These are phyloP conservation scores for Dione juno DNA, from an alignment of 2,888 invertebrate species.

Conservation along the genomic window DNA sequence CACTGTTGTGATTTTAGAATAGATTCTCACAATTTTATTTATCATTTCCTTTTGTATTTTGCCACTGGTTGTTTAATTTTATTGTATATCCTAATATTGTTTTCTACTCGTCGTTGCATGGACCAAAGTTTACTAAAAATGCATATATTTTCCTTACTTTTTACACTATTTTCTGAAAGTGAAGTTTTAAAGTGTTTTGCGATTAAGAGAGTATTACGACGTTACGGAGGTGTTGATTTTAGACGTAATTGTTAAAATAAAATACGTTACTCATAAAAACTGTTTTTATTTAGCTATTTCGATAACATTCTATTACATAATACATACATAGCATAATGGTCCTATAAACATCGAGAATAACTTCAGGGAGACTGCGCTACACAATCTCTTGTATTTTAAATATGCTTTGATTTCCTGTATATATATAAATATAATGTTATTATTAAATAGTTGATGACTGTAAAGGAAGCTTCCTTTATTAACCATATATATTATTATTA, in stretches of 20 bases:
- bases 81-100: slow-evolving; percentile 27
- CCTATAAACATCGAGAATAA: no score
- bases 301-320: background rate
- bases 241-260: slow-evolving; percentile 71
- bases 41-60: slow-evolving; percentile 35
- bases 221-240: slow-evolving; percentile 58
- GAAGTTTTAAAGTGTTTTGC: slow-evolving; percentile 33
- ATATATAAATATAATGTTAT: no score
- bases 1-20: slow-evolving; percentile 78
- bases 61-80: slow-evolving; percentile 54
- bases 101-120: slow-evolving; percentile 47
- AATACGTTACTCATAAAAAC: slow-evolving; percentile 48
- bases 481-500: no score
- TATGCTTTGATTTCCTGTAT: slow-evolving; percentile 17
- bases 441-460: no score
- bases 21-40: slow-evolving; percentile 57
- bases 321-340: background rate
- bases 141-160: slow-evolving; percentile 23
- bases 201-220: slow-evolving; percentile 34
- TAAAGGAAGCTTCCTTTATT: no score
- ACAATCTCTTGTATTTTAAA: background rate
- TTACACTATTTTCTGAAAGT: slow-evolving; percentile 54
- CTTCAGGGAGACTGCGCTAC: no score
- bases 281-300: slow-evolving; percentile 29
- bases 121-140: slow-evolving; percentile 39